Base-by-base conservation (phyloP, 2,797 vertebrate genomes). In the Hyperoplus immaculatus region DNA sequence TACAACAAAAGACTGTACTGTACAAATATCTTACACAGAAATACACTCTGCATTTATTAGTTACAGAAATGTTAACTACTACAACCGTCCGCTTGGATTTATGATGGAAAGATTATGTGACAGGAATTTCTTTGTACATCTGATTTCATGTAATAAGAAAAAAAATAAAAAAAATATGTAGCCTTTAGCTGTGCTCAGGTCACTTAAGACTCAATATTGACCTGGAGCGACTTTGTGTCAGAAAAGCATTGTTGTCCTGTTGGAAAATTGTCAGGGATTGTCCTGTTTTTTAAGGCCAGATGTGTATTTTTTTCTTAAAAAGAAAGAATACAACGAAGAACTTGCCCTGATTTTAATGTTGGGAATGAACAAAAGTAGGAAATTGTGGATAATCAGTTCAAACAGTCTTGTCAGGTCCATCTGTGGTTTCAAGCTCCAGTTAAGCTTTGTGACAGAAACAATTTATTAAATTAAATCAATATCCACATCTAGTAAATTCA, bases 71-170 rank as follows among this genome's bases (percentile, higher is more conserved):
- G 51, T 46, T 21, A 14, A 50, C 46, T 36, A 36, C n/a, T 65
- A 16, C 38, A 60, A 54, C 18, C 13, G 8, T 58, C 54, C 9
- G 8, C 45, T 67, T 69, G 70, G 67, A 69, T 74, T 65, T 39
- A 73, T 59, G 18, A 56, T 39, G 41, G 36, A 61, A 66, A 43
- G 68, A 78, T 80, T 72, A 86, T 42, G 58, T 41, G 47, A 61
- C 5, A 54, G 58, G 75, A 71, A 77, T 77, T 72, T 21, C 72
- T 80, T 53, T 59, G 51, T 51, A 50, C 59, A 55, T 78, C 51
- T 56, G 69, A 10, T 69, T 77, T 61, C 72, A 66, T 69, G 18
- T 69, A 69, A 71, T 74, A 16, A 11, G 8, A 42, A 69, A 53
- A 9, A 56, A 75, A 50, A 50, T 3, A 29, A 29, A 21, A 21